phyloP scores from a whole-genome alignment of 2,797 vertebrate species.

The Esox lucius region DNA sequence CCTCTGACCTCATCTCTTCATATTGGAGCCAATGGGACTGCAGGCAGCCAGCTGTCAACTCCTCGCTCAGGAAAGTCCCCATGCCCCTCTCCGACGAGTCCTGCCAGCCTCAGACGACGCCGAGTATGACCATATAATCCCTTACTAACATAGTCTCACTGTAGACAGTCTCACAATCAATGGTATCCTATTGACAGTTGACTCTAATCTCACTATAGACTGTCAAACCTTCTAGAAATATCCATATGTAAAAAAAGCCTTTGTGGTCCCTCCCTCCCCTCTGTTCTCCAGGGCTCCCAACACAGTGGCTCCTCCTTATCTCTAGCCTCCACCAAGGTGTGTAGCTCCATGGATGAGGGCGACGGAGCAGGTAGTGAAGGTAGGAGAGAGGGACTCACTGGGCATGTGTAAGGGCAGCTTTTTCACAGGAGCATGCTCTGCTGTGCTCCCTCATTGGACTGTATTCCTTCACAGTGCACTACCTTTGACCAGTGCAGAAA shows the following conservation, averaged over 20 bases:
- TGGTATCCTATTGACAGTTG: not conserved
- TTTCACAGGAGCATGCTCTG: not conserved
- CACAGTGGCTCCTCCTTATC: conserved; percentile 96
- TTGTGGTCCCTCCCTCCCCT: not conserved
- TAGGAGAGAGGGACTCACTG: conserved; percentile 48
- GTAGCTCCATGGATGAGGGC: conserved; percentile 97
- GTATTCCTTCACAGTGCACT: not conserved
- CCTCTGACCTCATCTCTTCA: not conserved
- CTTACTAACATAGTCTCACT: not conserved
- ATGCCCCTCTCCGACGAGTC: conserved; percentile 94
- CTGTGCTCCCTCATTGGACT: not conserved
- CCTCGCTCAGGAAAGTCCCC: conserved; percentile 96
- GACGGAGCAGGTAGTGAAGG: conserved; percentile 88
- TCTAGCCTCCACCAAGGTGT: conserved; percentile 95
- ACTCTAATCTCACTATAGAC: not conserved
- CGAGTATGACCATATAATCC: conserved; percentile 76
- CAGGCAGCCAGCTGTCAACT: conserved; percentile 95
- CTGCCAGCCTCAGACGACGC: conserved; percentile 91
- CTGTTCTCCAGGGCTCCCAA: conserved; percentile 84
- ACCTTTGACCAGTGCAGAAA: not conserved
- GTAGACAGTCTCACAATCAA: not conserved
- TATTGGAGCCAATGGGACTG: conserved; percentile 89
- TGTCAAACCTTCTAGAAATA: not conserved
- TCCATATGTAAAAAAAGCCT: not conserved
- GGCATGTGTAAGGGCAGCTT: not conserved